Percentiles rank a stretch among this genome's conserved stretches.
Evolutionary conservation across 2,888 invertebrate species (phyloP).

Genomic region (Sarcophaga rosellei): DNA sequence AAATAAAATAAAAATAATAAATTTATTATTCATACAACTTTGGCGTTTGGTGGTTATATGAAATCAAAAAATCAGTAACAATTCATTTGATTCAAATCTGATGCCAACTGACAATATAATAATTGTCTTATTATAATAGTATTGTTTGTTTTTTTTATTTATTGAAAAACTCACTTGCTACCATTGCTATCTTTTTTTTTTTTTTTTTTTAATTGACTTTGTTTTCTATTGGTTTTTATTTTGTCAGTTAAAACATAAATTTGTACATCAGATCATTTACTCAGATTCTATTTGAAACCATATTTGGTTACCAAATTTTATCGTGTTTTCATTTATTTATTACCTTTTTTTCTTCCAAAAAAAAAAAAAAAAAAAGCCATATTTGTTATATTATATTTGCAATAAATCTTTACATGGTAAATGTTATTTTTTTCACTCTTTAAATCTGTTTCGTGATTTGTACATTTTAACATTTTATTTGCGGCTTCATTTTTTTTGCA

Average conservation of each 20-base stretch:
- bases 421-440: neutral
- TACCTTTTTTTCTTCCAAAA: neutral
- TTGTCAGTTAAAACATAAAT: constrained; percentile 50
- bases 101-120: constrained; percentile 51
- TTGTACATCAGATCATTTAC: constrained; percentile 59
- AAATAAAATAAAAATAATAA: constrained; percentile 1
- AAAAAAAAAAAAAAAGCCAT: constrained; percentile 38
- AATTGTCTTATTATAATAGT: neutral
- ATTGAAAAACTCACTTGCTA: neutral
- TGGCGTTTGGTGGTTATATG: constrained; percentile 16
- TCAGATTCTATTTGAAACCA: constrained; percentile 64
- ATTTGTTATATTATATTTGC: constrained; percentile 34
- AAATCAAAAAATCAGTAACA: constrained; percentile 22
- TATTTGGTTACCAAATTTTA: constrained; percentile 65
- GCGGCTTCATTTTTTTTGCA: constrained; percentile 39
- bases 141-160: constrained; percentile 22
- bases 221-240: constrained; percentile 40
- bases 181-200: neutral
- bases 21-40: constrained; percentile 3
- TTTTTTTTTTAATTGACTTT: constrained; percentile 42
- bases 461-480: constrained; percentile 42
- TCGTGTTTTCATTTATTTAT: neutral
- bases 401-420: constrained; percentile 44
- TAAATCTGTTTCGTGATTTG: constrained; percentile 35
- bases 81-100: constrained; percentile 28